Evolutionary conservation across 2,113 vertebrate species (phyloP).

Genomic region (Erythrolamprus reginae): DNA sequence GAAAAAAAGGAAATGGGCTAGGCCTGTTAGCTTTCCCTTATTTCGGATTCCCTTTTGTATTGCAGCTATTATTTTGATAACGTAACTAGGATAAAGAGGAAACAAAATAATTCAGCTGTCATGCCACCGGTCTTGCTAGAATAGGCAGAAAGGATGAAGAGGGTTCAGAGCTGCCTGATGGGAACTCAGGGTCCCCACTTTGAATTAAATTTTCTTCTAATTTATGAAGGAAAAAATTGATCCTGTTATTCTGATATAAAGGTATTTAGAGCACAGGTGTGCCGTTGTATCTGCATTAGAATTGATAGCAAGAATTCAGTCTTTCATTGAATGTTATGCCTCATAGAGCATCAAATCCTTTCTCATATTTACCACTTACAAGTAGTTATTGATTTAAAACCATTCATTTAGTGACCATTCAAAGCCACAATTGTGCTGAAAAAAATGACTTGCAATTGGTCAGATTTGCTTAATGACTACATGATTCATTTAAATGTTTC

Average conservation of each 20-base stretch:
- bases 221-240: neutral
- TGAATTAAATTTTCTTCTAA: neutral
- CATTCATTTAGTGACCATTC: neutral
- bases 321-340: neutral
- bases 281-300: neutral
- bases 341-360: neutral
- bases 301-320: neutral
- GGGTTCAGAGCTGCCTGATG: neutral
- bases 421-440: neutral
- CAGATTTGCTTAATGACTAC: neutral
- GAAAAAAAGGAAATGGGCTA: conserved; percentile 46
- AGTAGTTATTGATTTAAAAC: neutral
- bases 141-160: neutral
- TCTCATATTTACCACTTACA: neutral
- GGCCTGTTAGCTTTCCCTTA: conserved; percentile 31
- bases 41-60: conserved; percentile 32
- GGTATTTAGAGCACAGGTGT: neutral
- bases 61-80: conserved; percentile 39
- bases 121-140: fast-evolving
- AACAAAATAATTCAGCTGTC: conserved; percentile 38
- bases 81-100: conserved; percentile 24
- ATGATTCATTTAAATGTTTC: too few species aligned
- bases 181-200: neutral
- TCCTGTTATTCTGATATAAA: neutral
- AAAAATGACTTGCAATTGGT: neutral